phyloP scores from a whole-genome alignment of 2,797 vertebrate species.

The Poeciliopsis paucimaculata region DNA sequence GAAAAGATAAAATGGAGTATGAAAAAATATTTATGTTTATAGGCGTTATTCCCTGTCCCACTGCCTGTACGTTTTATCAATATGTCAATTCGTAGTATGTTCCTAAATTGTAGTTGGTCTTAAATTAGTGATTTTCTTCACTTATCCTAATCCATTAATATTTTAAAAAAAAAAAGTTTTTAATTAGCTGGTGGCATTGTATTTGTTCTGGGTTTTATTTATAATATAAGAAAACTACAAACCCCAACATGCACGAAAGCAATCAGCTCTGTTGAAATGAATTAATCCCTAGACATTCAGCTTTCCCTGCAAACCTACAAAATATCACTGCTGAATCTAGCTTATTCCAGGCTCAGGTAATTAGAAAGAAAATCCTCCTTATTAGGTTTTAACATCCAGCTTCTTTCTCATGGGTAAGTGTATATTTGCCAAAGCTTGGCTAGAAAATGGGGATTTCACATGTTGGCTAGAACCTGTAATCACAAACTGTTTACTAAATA shows the following conservation, averaged over 20 bases:
- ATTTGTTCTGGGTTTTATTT: background rate
- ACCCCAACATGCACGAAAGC: background rate
- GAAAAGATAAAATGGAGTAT: background rate
- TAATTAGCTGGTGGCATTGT: background rate
- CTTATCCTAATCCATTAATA: background rate
- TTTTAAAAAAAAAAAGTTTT: background rate
- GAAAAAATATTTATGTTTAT: background rate
- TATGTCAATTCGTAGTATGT: background rate
- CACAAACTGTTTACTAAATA: background rate
- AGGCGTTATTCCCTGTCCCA: background rate
- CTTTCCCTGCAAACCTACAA: slow-evolving; percentile 2
- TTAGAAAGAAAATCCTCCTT: background rate
- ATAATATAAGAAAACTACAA: background rate
- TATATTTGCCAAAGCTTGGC: background rate
- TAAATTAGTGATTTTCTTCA: background rate
- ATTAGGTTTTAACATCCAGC: background rate
- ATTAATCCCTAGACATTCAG: background rate
- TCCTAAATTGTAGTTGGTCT: background rate
- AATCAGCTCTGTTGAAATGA: background rate
- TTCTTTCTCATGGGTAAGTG: background rate
- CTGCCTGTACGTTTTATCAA: background rate
- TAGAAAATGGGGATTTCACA: background rate
- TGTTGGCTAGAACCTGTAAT: background rate
- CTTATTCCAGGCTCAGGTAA: background rate
- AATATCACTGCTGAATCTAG: background rate